Evolutionary conservation across 2,113 vertebrate genomes (phyloP), one percentile per base, ranked within the genome.

Genomic region (Cercocebus atys): DNA sequence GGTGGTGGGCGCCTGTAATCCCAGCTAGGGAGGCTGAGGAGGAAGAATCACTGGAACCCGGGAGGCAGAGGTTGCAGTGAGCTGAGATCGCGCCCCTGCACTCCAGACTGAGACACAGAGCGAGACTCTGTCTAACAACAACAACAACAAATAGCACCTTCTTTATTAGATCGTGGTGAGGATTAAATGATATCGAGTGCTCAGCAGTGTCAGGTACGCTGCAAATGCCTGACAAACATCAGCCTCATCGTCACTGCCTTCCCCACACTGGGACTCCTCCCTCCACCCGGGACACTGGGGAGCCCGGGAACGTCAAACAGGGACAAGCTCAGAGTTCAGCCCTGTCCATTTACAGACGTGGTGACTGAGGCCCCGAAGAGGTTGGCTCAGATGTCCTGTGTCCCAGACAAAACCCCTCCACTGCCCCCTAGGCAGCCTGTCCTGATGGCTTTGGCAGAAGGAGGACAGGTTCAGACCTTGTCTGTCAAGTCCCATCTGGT

Each of bases 201-300:
- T 83, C 38, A 66, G 13, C 8, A 50, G 27, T 25, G 11, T 57
- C 55, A 75, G 76, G 64, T 30, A 45, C 6, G 25, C 52, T 35
- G 0, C 30, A 78, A 45, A 68, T 18, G 47, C 4, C 32, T 17
- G 57, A 47, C 47, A 66, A 79, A 61, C 40, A 8, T n/a, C 14
- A 59, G 50, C 8, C 6, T 78, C n/a, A 10, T 57, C 20, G 9
- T 5, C 8, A 5, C 35, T 68, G 50, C 3, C 14, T 50, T 76
- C 11, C 17, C 32, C 4, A 23, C 35, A 64, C 30, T 75, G 14
- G 35, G 35, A 52, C 2, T 12, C 4, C 43, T 25, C 8, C 25
- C n/a, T 81, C 35, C 6, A 3, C 9, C 14, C 3, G 52, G 8
- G 2, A 52, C 6, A 5, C 18, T 18, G 6, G 8, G 8, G 47